phyloP scores from a whole-genome alignment of 2,888 invertebrate genomes.

The Omphaloscelis lunosa region DNA sequence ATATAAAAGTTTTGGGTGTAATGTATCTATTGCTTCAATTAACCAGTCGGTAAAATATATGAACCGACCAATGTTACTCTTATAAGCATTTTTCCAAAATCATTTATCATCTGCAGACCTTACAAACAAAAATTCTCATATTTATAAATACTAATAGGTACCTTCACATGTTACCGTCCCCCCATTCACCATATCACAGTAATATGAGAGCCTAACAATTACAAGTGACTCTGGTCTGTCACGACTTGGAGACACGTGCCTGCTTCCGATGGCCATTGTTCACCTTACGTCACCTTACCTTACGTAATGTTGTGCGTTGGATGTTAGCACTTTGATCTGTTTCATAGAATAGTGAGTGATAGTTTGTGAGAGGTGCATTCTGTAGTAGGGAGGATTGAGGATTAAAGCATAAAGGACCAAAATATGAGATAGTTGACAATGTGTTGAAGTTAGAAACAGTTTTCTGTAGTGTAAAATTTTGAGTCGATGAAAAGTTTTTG shows the following conservation, averaged over 20 bases:
- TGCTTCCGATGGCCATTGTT: constrained; percentile 68
- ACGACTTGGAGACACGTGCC: constrained; percentile 67
- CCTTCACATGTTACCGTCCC: not conserved
- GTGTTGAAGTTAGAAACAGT: not conserved
- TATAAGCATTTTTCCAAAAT: not conserved
- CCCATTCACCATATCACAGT: constrained; percentile 32
- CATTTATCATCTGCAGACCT: not conserved
- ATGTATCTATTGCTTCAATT: not conserved
- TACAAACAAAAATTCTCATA: not conserved
- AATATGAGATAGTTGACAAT: not conserved
- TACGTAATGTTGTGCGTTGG: constrained; percentile 55
- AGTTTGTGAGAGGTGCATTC: not conserved
- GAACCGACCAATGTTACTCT: not conserved
- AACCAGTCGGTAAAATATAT: not conserved
- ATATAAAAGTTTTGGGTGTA: not conserved
- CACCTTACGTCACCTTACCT: constrained; percentile 57
- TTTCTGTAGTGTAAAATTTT: not conserved
- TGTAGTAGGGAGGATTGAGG: not conserved
- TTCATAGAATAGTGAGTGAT: constrained; percentile 16
- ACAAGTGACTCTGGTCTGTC: constrained; percentile 63
- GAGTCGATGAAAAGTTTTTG: not conserved
- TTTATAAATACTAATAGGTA: not conserved
- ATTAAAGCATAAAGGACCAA: not conserved
- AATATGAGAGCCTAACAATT: constrained; percentile 58
- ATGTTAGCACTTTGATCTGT: constrained; percentile 32